A percentile compares a stretch with the other conserved stretches of the same genome.
phyloP scores from a whole-genome alignment of 2,888 invertebrate species.

The Prostheceraeus crozeri region DNA sequence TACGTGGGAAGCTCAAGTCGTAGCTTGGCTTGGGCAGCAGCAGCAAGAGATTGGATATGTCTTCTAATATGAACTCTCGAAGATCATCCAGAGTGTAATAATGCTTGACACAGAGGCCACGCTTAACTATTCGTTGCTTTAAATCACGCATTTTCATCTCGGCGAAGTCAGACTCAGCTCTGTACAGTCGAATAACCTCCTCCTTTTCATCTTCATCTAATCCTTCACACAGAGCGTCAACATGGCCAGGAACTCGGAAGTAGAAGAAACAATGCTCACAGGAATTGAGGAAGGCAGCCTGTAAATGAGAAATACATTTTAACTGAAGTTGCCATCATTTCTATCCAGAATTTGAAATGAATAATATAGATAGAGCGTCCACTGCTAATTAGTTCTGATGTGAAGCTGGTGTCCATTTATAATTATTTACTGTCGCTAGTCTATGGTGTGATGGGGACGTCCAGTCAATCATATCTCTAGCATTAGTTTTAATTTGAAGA shows the following conservation, averaged over 20 bases:
- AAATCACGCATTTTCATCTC: constrained; percentile 47
- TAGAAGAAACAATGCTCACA: constrained; percentile 49
- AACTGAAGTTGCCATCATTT: constrained; percentile 3
- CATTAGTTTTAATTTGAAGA: too few species aligned
- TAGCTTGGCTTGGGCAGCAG: too few species aligned
- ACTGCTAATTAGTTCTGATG: too few species aligned
- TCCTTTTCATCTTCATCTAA: constrained; percentile 38
- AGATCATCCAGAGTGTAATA: constrained; percentile 49
- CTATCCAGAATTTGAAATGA: too few species aligned
- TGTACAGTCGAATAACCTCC: constrained; percentile 40
- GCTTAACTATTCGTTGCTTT: constrained; percentile 52
- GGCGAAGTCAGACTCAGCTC: constrained; percentile 46
- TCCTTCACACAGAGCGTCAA: constrained; percentile 37
- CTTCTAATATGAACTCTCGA: constrained; percentile 46
- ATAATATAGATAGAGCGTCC: too few species aligned
- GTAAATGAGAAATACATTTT: too few species aligned
- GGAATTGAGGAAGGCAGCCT: constrained; percentile 44
- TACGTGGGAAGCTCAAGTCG: too few species aligned
- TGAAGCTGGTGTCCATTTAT: too few species aligned
- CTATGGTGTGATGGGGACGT: too few species aligned
- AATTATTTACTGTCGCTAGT: too few species aligned
- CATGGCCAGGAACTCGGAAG: constrained; percentile 48
- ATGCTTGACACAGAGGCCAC: constrained; percentile 51
- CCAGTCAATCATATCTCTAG: too few species aligned
- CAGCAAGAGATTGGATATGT: too few species aligned